These are phyloP conservation scores for Mya arenaria DNA, from an alignment of 1,140 invertebrate genomes.

Conservation along the genomic window DNA sequence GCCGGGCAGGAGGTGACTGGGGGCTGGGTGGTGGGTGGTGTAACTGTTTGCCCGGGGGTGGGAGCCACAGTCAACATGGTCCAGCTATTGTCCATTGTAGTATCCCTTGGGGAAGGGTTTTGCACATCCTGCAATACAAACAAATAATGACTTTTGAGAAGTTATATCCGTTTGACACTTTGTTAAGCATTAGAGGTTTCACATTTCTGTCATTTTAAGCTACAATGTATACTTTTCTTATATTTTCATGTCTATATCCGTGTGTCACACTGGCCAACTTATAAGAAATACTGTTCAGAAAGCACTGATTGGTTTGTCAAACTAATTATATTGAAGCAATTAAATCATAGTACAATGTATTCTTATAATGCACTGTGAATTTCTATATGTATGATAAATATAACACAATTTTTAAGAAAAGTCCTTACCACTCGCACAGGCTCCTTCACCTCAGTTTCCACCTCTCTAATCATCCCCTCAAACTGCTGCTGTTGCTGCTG, in stretches of 20 bases:
- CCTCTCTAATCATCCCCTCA: too few relatives aligned
- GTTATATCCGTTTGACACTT: neutral
- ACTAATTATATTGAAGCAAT: too few relatives aligned
- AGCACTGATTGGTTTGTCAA: too few relatives aligned
- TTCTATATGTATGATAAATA: too few relatives aligned
- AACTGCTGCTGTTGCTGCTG: too few relatives aligned
- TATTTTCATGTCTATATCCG: neutral
- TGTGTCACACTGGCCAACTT: too few relatives aligned
- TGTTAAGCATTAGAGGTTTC: neutral
- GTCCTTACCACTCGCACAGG: too few relatives aligned
- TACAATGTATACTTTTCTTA: neutral
- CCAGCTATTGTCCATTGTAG: neutral
- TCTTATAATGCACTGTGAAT: too few relatives aligned
- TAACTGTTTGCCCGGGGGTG: neutral
- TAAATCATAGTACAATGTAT: too few relatives aligned
- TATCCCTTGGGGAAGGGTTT: neutral
- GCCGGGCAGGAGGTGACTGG: neutral
- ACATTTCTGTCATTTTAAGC: neutral
- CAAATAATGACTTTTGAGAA: neutral
- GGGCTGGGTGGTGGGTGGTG: neutral
- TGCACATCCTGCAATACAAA: constrained; percentile 25
- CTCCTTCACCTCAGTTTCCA: too few relatives aligned
- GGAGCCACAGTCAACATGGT: constrained; percentile 2
- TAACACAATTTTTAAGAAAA: too few relatives aligned
- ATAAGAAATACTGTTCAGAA: too few relatives aligned